phyloP scores from a whole-genome alignment of 2,888 invertebrate genomes.

The Hydroisotoma schaefferi region DNA sequence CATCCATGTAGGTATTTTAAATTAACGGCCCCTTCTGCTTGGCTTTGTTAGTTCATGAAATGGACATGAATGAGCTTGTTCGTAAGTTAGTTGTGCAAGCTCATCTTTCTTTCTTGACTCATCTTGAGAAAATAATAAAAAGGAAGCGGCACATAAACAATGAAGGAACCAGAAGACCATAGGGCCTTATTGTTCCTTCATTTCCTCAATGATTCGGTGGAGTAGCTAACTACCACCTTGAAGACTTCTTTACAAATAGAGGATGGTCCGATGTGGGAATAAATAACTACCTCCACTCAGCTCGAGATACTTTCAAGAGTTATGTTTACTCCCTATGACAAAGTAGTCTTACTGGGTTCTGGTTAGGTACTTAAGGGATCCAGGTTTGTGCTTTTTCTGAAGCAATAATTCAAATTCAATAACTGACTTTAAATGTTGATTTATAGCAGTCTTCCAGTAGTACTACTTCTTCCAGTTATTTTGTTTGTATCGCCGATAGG shows the following conservation, averaged over 20 bases:
- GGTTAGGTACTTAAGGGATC: not conserved
- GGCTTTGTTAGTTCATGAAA: too few species aligned
- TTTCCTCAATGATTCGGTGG: not conserved
- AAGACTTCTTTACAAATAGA: not conserved
- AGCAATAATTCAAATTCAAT: slow-evolving; percentile 6
- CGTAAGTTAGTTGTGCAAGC: too few species aligned
- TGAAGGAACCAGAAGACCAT: too few species aligned
- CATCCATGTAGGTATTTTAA: too few species aligned
- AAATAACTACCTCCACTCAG: too few species aligned
- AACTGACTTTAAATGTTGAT: too few species aligned
- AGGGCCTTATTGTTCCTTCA: not conserved
- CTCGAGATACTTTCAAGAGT: not conserved
- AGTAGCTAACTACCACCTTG: not conserved
- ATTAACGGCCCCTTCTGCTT: too few species aligned
- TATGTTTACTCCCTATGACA: slow-evolving; percentile 1
- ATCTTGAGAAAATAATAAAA: not conserved
- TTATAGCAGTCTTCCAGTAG: too few species aligned
- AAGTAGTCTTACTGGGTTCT: too few species aligned
- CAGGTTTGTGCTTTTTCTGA: not conserved
- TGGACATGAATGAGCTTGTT: too few species aligned
- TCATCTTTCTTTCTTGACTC: not conserved
- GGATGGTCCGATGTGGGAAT: not conserved
- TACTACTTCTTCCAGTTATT: not conserved
- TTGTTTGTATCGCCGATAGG: not conserved
- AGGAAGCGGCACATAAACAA: too few species aligned